Evolutionary conservation across 2,888 invertebrate species (phyloP).

Genomic region (Antheraea yamamai): DNA sequence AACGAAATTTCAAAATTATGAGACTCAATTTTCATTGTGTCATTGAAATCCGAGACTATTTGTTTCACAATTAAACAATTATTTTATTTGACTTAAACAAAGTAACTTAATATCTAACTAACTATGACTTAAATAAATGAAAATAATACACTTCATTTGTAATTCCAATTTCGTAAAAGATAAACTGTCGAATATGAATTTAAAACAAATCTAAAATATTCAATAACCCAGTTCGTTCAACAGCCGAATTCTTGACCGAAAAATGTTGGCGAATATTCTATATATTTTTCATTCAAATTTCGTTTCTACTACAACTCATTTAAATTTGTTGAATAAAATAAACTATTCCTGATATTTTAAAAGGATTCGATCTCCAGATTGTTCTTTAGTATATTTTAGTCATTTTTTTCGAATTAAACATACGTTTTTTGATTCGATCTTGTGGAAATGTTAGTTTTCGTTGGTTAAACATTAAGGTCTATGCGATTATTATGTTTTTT

Average conservation of each 20-base stretch:
- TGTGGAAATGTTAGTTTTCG: constrained; percentile 53
- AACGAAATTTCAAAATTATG: neutral
- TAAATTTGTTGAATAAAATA: neutral
- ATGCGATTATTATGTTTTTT: constrained; percentile 18
- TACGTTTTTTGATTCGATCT: constrained; percentile 70
- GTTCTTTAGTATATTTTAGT: constrained; percentile 79
- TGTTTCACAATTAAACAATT: neutral
- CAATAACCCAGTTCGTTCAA: neutral
- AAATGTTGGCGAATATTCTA: neutral
- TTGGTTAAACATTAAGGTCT: constrained; percentile 10
- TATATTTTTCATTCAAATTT: too few species aligned
- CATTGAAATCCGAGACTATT: neutral
- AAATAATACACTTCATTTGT: neutral
- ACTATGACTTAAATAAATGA: neutral
- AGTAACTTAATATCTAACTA: neutral
- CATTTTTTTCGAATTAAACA: constrained; percentile 70
- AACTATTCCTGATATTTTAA: constrained; percentile 43
- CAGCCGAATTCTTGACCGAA: neutral
- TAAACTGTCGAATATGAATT: too few species aligned
- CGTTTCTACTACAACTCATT: neutral
- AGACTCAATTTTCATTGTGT: neutral
- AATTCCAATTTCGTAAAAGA: too few species aligned
- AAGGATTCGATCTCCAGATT: constrained; percentile 72
- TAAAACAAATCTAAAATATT: too few species aligned
- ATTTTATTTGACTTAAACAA: neutral